phyloP scores from a whole-genome alignment of 2,797 vertebrate species.

The Bucorvus abyssinicus region DNA sequence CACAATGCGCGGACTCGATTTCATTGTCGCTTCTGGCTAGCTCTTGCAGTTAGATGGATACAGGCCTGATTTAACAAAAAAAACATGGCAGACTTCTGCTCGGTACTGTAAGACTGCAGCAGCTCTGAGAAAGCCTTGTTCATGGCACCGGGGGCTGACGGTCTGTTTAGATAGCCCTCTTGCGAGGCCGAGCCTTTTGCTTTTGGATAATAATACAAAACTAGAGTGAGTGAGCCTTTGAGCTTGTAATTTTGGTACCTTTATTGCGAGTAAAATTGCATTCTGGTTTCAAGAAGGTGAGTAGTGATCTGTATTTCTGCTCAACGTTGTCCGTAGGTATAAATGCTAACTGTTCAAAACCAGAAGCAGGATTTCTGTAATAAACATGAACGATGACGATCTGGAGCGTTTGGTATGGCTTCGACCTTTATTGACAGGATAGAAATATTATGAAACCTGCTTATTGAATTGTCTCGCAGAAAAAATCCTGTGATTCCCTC shows the following conservation, averaged over 20 bases:
- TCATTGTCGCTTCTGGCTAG: not conserved
- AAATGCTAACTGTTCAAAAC: not conserved
- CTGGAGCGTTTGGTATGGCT: not conserved
- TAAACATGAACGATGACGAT: not conserved
- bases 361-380: not conserved
- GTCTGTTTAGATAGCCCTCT: not conserved
- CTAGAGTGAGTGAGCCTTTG: not conserved
- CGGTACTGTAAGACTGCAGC: not conserved
- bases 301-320: not conserved
- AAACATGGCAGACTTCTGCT: slow-evolving; percentile 41
- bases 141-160: not conserved
- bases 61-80: slow-evolving; percentile 12
- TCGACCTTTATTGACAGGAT: not conserved
- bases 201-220: not conserved
- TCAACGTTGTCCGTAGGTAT: not conserved
- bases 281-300: not conserved
- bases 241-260: not conserved
- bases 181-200: not conserved
- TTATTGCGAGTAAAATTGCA: not conserved
- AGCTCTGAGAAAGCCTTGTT: not conserved
- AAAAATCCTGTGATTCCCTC: not conserved
- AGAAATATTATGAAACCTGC: slow-evolving; percentile 23
- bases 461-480: not conserved
- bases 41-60: not conserved
- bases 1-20: not conserved